Base-by-base conservation (phyloP, 2,113 vertebrate species). In the Formicarius rufipectus region DNA sequence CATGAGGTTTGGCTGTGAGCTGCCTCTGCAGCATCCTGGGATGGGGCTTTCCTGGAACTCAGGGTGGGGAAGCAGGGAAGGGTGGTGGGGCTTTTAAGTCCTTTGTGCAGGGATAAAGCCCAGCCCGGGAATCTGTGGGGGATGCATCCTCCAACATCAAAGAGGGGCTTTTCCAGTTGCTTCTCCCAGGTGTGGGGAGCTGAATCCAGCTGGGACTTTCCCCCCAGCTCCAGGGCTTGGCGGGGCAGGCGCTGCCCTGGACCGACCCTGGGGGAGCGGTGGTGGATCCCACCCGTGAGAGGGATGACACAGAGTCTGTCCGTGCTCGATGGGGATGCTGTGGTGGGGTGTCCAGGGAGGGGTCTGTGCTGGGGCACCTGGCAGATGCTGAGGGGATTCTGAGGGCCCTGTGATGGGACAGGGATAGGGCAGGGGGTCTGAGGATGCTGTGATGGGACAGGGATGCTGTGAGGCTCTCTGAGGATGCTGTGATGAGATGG, bases 241-340 rank as follows among this genome's bases (percentile, higher is more conserved):
- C 0, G 0, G 68, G 63, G 59, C n/a, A 22, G 53, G 62, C 0
- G 4, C 6, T 63, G 73, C 27, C 92, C 73, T 39, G 72, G 52
- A 47, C 5, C 1, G 25, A 6, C 24, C 49, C 33, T 0, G 1
- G 10, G 19, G 85, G 25, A 71, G 64, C 0, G 0, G 56, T 13
- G 64, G 25, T 9, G 4, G 19, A 40, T 73, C 83, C 78, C 72
- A 45, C 17, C 39, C 19, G 0, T 5, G 44, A 52, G 52, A n/a
- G 66, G 35, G 39, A 5, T 0, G 2, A 62, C 6, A 3, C 37
- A 2, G 31, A n/a, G 37, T 12, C 31, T 49, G 6, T 4, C 68
- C 50, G 23, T 14, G 6, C 31, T 0, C 0, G 37, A 4, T 6
- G 20, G 79, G 31, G 42, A 23, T 10, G 39, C 55, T 63, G 60